Conservation (phyloP, 2,113 vertebrate genomes). For the Semnornis frantzii region DNA sequence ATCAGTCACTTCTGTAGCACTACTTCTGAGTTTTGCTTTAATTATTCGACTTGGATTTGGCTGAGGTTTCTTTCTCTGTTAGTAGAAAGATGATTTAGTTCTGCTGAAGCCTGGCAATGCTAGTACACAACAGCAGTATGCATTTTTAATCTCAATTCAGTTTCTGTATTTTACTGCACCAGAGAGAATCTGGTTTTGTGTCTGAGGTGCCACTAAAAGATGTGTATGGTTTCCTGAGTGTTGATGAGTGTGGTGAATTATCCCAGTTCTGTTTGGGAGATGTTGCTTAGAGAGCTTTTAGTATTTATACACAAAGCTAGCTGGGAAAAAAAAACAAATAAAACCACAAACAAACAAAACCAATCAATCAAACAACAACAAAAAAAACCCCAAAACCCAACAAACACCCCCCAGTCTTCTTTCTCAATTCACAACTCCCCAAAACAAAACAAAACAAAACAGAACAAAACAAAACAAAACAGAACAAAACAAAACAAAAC, state of each 20-base stretch:
- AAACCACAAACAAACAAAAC: no score
- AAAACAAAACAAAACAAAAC: no score
- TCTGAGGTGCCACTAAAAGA: conserved; percentile 64
- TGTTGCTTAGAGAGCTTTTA: conserved; percentile 33
- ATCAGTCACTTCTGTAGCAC: background rate
- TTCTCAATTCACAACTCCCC: no score
- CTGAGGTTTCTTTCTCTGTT: background rate
- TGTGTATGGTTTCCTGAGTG: conserved; percentile 45
- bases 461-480: no score
- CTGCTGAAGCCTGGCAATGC: background rate
- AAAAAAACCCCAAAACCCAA: no score
- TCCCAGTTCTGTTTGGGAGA: conserved; percentile 22
- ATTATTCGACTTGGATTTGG: background rate
- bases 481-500: no score
- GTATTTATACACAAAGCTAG: background rate
- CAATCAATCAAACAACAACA: no score
- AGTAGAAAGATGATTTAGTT: conserved; percentile 1
- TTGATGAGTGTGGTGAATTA: conserved; percentile 34
- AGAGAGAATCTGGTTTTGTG: conserved; percentile 29
- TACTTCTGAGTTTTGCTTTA: background rate
- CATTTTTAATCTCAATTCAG: conserved; percentile 53
- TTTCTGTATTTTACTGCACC: conserved; percentile 29
- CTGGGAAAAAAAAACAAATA: no score
- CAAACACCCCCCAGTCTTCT: no score
- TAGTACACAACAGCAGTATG: background rate